phyloP scores from a whole-genome alignment of 2,113 vertebrate species.

The Turdus rufiventris region DNA sequence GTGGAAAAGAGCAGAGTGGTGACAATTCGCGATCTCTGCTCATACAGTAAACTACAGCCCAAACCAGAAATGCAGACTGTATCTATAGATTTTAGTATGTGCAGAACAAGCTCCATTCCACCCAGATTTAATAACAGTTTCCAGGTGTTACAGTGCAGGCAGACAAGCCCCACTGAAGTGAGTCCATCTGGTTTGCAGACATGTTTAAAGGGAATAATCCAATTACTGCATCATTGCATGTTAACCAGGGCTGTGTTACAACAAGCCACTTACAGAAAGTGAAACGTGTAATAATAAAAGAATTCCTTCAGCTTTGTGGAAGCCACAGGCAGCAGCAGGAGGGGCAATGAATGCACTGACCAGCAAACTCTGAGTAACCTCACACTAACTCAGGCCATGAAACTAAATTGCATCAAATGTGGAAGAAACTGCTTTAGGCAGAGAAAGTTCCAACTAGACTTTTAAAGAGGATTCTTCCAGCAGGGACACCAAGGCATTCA shows the following conservation, averaged over 20 bases:
- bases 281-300: not conserved
- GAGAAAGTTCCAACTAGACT: not conserved
- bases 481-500: not conserved
- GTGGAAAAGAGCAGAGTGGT: not conserved
- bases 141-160: not conserved
- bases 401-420: not conserved
- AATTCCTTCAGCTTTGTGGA: not conserved
- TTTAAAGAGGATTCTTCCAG: not conserved
- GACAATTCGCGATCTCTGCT: not conserved
- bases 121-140: not conserved
- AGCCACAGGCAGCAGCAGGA: not conserved
- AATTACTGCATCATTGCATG: not conserved
- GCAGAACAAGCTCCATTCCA: not conserved
- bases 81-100: not conserved
- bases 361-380: not conserved
- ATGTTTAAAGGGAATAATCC: not conserved
- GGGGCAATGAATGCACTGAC: not conserved
- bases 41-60: not conserved
- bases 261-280: not conserved
- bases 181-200: not conserved
- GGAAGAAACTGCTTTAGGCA: not conserved
- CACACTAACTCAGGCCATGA: not conserved
- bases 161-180: not conserved
- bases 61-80: not conserved
- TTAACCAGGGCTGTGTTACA: not conserved